phyloP scores from a whole-genome alignment of 2,888 invertebrate genomes.

The Ochropleura leucogaster region DNA sequence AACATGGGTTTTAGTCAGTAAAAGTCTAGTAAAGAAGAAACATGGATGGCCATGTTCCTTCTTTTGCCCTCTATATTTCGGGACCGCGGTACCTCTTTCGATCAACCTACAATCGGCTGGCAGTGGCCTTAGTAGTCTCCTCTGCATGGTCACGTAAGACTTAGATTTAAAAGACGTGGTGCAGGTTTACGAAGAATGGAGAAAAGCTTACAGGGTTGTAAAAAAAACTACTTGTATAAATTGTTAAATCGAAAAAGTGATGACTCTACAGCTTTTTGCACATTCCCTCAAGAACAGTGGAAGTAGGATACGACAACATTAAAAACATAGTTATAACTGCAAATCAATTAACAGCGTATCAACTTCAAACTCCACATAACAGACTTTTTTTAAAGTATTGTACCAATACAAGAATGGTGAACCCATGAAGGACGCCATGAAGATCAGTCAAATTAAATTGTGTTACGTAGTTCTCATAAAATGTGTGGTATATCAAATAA shows the following conservation, averaged over 20 bases:
- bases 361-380: background rate
- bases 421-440: background rate
- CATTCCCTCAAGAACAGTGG: background rate
- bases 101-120: too few species aligned
- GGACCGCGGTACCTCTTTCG: too few species aligned
- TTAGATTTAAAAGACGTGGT: background rate
- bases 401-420: background rate
- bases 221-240: background rate
- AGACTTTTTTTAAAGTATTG: background rate
- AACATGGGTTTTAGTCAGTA: too few species aligned
- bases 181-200: background rate
- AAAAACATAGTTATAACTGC: background rate
- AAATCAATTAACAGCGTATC: background rate
- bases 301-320: background rate
- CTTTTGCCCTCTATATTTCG: too few species aligned
- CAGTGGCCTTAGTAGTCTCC: too few species aligned
- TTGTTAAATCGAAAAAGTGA: background rate
- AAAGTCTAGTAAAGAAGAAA: too few species aligned
- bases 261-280: constrained; percentile 1
- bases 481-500: background rate
- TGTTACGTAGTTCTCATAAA: background rate
- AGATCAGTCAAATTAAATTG: background rate
- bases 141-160: too few species aligned
- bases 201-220: background rate
- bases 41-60: too few species aligned